Evolutionary conservation across 2,113 vertebrate genomes (phyloP).

Genomic region (Heliornis fulica): DNA sequence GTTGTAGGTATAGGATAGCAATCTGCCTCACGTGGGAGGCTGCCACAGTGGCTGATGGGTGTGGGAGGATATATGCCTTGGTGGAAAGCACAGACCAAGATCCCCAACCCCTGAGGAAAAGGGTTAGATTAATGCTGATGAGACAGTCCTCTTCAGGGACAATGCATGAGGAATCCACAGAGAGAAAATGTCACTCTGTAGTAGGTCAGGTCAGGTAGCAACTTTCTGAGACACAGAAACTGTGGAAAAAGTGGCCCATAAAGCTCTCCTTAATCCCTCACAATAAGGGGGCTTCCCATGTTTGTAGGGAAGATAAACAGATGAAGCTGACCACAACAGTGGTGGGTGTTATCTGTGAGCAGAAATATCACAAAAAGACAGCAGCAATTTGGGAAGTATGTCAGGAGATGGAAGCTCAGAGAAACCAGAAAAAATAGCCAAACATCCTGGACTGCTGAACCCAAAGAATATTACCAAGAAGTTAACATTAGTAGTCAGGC

Average conservation of each 20-base stretch:
- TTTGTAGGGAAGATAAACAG: neutral
- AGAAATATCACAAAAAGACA: neutral
- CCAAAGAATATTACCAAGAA: neutral
- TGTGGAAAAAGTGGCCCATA: neutral
- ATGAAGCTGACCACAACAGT: neutral
- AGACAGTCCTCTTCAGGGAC: neutral
- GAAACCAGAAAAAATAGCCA: neutral
- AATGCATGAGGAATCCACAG: neutral
- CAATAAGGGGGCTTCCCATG: accelerated
- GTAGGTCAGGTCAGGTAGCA: neutral
- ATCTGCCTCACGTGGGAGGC: neutral
- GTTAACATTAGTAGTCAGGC: neutral
- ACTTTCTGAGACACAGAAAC: neutral
- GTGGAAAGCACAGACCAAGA: neutral
- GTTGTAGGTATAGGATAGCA: neutral
- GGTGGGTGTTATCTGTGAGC: neutral
- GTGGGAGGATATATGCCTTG: neutral
- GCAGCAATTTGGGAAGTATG: neutral
- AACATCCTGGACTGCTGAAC: neutral
- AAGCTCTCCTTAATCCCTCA: neutral
- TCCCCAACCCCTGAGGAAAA: neutral
- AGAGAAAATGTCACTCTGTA: neutral
- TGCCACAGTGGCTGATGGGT: neutral
- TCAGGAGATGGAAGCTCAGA: neutral
- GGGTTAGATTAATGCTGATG: neutral